Percentiles rank a stretch among this genome's conserved stretches.
Conservation (phyloP, 2,888 invertebrate species). For the Scelioninae gen. 1 region DNA sequence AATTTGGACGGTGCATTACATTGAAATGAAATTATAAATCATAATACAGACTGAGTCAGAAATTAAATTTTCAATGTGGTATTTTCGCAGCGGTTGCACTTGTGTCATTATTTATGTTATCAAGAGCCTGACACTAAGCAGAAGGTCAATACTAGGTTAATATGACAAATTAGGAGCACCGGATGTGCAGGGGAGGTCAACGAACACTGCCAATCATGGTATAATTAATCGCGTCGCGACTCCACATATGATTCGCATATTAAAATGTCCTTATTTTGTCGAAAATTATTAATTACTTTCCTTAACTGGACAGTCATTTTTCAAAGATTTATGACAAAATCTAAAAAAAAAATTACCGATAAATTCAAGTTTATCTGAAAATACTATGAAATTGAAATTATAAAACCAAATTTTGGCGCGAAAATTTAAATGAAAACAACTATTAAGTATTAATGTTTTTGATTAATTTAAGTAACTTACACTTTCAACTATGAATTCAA, state of each 20-base stretch:
- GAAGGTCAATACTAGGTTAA: slow-evolving; percentile 70
- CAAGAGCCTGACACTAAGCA: slow-evolving; percentile 65
- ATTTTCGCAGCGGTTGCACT: slow-evolving; percentile 51
- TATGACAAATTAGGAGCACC: slow-evolving; percentile 70
- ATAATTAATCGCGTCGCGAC: slow-evolving; percentile 61
- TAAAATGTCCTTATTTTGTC: slow-evolving; percentile 42
- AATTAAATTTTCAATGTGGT: slow-evolving; percentile 42
- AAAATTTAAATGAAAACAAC: too few relatives aligned
- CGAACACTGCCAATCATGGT: slow-evolving; percentile 66
- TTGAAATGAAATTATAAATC: slow-evolving; percentile 41
- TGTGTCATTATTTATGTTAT: slow-evolving; percentile 69
- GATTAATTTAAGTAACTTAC: too few relatives aligned
- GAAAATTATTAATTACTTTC: slow-evolving; percentile 35
- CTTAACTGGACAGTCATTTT: not conserved
- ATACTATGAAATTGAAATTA: too few relatives aligned
- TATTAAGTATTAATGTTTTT: too few relatives aligned
- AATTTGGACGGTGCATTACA: not conserved
- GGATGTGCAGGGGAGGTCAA: slow-evolving; percentile 68
- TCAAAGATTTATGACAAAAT: not conserved
- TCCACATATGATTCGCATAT: slow-evolving; percentile 27
- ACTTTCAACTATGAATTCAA: too few relatives aligned
- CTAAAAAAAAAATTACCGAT: not conserved
- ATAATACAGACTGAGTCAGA: slow-evolving; percentile 4
- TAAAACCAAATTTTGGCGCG: too few relatives aligned
- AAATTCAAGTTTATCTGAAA: too few relatives aligned